phyloP scores from a whole-genome alignment of 1,140 invertebrate genomes.

The Whitmania pigra region DNA sequence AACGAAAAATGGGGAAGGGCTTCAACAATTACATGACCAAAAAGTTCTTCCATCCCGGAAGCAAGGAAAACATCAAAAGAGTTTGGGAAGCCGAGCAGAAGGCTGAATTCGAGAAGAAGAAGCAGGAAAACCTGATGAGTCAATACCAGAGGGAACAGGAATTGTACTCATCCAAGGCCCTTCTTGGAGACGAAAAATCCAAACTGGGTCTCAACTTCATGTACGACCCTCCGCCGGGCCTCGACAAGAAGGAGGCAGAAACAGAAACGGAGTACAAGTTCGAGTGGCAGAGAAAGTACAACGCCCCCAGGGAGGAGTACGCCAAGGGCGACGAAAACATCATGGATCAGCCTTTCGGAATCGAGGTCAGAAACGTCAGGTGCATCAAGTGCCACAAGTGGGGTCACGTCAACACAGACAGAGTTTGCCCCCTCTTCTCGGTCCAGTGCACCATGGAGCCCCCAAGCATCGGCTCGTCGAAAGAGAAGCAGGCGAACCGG shows the following conservation, averaged over 20 bases:
- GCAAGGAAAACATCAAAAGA: conserved; percentile 90
- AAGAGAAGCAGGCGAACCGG: conserved; percentile 22
- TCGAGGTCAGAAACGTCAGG: conserved; percentile 82
- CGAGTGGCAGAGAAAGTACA: conserved; percentile 98
- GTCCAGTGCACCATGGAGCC: conserved; percentile 40
- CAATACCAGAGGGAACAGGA: conserved; percentile 99
- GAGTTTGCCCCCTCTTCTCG: conserved; percentile 76
- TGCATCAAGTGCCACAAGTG: conserved; percentile 98
- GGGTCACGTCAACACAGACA: conserved; percentile 98
- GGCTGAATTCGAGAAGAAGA: conserved; percentile 87
- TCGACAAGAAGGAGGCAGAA: conserved; percentile 60
- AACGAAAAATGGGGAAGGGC: conserved; percentile 82
- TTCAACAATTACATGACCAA: conserved; percentile 99
- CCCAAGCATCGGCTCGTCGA: conserved; percentile 32
- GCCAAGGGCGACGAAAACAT: conserved; percentile 91
- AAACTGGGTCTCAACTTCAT: conserved; percentile 96
- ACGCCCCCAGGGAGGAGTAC: conserved; percentile 87
- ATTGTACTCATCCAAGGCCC: conserved; percentile 67
- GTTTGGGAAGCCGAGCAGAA: conserved; percentile 99
- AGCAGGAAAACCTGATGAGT: conserved; percentile 84
- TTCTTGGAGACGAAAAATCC: conserved; percentile 95
- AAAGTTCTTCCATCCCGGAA: conserved; percentile 98
- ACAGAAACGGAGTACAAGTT: conserved; percentile 89
- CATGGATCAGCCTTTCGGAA: conserved; percentile 95
- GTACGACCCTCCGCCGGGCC: conserved; percentile 96